Evolutionary conservation across 2,888 invertebrate genomes (phyloP).

Genomic region (Lepidochrysops patricia): DNA sequence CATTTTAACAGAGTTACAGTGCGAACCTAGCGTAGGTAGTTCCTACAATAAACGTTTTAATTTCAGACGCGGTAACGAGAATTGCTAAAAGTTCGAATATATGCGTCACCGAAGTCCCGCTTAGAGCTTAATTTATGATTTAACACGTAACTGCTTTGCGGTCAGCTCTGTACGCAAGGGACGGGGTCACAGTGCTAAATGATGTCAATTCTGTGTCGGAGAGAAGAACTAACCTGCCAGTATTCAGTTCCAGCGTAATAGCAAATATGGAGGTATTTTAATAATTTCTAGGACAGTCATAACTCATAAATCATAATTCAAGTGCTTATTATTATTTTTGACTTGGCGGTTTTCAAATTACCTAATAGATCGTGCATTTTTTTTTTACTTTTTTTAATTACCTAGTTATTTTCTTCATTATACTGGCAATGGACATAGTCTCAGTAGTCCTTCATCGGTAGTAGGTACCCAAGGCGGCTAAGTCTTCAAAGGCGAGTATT

Average conservation of each 20-base stretch:
- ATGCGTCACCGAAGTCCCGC: slow-evolving; percentile 1
- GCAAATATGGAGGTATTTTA: background rate
- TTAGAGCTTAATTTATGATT: slow-evolving; percentile 15
- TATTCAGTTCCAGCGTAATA: background rate
- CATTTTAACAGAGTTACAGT: background rate
- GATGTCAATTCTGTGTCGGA: slow-evolving; percentile 13
- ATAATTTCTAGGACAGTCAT: too few relatives aligned
- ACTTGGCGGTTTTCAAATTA: too few relatives aligned
- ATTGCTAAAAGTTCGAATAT: background rate
- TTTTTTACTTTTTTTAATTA: too few relatives aligned
- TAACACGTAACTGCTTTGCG: slow-evolving; percentile 14
- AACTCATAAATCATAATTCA: too few relatives aligned
- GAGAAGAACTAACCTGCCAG: background rate
- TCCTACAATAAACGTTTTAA: background rate
- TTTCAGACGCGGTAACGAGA: background rate
- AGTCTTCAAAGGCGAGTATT: too few relatives aligned
- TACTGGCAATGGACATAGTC: too few relatives aligned
- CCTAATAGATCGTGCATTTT: too few relatives aligned
- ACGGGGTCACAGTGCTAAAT: slow-evolving; percentile 14
- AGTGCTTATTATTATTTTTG: too few relatives aligned
- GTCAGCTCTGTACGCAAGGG: slow-evolving; percentile 12
- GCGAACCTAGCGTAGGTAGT: background rate
- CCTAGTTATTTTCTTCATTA: too few relatives aligned
- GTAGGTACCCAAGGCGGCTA: too few relatives aligned
- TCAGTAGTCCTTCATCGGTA: too few relatives aligned